A percentile compares a stretch with the other conserved stretches of the same genome.
Conservation (phyloP, 2,113 vertebrate genomes). For the Marcusenius ussheri region DNA sequence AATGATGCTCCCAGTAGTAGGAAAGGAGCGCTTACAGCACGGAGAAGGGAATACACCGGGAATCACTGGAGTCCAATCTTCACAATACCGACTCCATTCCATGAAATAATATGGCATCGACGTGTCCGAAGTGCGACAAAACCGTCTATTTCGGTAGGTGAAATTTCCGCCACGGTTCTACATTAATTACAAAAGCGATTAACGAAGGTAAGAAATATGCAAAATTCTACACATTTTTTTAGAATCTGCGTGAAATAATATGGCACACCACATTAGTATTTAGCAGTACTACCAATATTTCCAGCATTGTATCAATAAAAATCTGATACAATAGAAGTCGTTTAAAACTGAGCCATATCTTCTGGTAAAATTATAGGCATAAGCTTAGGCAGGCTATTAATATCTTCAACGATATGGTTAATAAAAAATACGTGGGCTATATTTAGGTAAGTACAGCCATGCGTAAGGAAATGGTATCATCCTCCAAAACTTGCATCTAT, state of each 20-base stretch:
- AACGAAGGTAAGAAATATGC: background rate
- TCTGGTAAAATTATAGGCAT: background rate
- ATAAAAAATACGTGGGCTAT: background rate
- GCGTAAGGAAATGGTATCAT: background rate
- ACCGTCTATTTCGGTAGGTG: constrained; percentile 90
- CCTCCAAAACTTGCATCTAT: background rate
- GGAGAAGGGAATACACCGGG: background rate
- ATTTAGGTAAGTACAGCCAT: background rate
- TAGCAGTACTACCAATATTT: background rate
- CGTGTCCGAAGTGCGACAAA: constrained; percentile 91
- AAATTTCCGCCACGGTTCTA: background rate
- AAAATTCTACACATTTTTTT: background rate
- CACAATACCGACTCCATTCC: background rate
- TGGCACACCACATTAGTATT: background rate
- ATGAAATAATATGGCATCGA: constrained; percentile 71
- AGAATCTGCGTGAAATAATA: background rate
- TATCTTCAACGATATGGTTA: background rate
- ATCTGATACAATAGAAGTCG: background rate
- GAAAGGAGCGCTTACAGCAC: constrained; percentile 44
- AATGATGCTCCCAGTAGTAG: constrained; percentile 38
- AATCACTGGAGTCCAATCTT: background rate
- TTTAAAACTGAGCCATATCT: background rate
- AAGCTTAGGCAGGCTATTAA: background rate
- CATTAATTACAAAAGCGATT: background rate
- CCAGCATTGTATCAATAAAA: background rate